These are phyloP conservation scores for Furcula furcula DNA, from an alignment of 2,888 invertebrate species.

Conservation along the genomic window DNA sequence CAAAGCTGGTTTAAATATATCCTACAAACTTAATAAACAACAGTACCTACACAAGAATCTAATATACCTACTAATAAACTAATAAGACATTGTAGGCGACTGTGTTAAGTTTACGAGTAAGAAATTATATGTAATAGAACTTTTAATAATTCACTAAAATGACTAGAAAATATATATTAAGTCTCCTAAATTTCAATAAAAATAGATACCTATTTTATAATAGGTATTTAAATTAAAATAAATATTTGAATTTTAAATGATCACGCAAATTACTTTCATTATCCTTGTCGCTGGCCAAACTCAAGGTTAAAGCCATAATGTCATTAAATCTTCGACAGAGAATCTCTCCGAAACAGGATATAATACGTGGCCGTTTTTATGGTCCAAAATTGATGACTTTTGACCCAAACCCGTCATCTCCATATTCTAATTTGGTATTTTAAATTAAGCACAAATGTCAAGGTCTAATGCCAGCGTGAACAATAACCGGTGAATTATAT, in stretches of 20 bases:
- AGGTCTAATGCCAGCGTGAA: slow-evolving; percentile 4
- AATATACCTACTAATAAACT: too few species aligned
- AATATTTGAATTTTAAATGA: neutral
- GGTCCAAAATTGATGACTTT: slow-evolving; percentile 1
- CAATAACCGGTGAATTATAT: slow-evolving; percentile 9
- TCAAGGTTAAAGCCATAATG: neutral
- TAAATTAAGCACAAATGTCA: slow-evolving; percentile 14
- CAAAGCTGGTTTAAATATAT: too few species aligned
- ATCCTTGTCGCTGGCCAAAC: neutral
- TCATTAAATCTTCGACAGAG: slow-evolving; percentile 1
- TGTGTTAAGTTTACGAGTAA: too few species aligned
- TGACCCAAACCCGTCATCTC: neutral
- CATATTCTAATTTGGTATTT: slow-evolving; percentile 4
- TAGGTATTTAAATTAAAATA: neutral
- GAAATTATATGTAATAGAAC: too few species aligned
- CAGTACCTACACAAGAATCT: too few species aligned
- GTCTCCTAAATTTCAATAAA: too few species aligned
- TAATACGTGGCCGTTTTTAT: neutral
- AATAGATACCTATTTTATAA: too few species aligned
- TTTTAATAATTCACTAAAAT: too few species aligned
- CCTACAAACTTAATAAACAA: too few species aligned
- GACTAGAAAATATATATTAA: too few species aligned
- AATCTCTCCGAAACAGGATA: slow-evolving; percentile 5
- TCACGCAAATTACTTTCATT: neutral
- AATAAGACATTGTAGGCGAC: too few species aligned